Base-by-base conservation (phyloP, 2,797 vertebrate species). In the Tenualosa ilisha region DNA sequence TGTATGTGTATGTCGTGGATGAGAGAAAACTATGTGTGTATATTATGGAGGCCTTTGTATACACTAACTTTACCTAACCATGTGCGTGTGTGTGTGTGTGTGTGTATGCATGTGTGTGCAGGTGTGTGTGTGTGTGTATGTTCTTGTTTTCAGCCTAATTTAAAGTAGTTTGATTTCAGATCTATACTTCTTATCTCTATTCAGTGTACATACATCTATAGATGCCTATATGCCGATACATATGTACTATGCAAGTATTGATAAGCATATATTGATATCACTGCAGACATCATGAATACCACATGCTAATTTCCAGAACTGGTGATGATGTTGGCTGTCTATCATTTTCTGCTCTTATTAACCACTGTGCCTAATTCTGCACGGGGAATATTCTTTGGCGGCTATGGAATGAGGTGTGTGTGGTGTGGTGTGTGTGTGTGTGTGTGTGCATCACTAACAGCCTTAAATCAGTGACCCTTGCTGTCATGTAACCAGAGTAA, bases 21-120 rank as follows among this genome's bases (percentile, higher is more conserved):
- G 22, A 86, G 81, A 56, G 83, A 85, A 82, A 87, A 85, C 26
- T 43, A 15, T 75, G 68, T 75, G 31, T 75, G 31, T 75, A 40
- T 17, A 75, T 75, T 43, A 75, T 17, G 15, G 15, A 75, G 68
- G 68, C 31, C 68, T 75, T 75, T 75, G 68, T 75, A 43, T 75
- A 75, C 37, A 20, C 68, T 3, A 63, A 17, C 31, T 75, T 13
- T 31, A 12, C 1, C 68, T 43, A 40, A 63, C 59, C n/a, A n/a
- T 68, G 3, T 3, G 9, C n/a, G n/a, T n/a, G n/a, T 59, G 56
- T 59, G 22, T n/a, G 56, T 22, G 56, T 59, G 2, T n/a, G 20
- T 7, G 56, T 12, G 13, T 15, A 12, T 53, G 9, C 2, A 12
- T 53, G 54, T 56, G 54, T 59, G 54, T 22, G 54, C 20, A 15